A percentile compares a stretch with the other conserved stretches of the same genome.
Evolutionary conservation across 2,113 vertebrate species (phyloP).

Genomic region (Psittacula cyanocephala): DNA sequence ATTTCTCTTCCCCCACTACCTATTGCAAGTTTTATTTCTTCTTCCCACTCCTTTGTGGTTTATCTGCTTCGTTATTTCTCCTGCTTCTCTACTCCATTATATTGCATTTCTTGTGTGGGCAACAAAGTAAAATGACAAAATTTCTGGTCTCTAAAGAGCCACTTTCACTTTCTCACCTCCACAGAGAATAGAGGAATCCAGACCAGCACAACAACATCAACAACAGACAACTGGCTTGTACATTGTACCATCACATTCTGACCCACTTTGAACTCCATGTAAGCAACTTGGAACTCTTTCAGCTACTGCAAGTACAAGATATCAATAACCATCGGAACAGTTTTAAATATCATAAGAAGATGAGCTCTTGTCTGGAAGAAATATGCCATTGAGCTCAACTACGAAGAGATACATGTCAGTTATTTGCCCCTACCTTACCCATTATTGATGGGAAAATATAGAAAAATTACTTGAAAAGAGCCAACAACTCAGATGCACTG

Average conservation of each 20-base stretch:
- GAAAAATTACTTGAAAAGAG: background rate
- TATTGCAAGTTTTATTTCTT: background rate
- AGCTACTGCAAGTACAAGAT: background rate
- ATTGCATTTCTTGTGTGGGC: background rate
- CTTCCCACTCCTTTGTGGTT: background rate
- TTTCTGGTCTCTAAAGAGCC: background rate
- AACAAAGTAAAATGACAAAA: conserved; percentile 16
- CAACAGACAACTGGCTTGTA: background rate
- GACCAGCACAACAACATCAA: background rate
- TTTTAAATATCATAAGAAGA: background rate
- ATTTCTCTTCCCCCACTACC: background rate
- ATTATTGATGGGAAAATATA: background rate
- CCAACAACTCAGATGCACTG: background rate
- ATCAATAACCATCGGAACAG: background rate
- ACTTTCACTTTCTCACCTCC: background rate
- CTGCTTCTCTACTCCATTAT: background rate
- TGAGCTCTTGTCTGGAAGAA: background rate
- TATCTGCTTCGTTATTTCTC: background rate
- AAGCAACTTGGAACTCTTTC: background rate
- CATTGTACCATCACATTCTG: background rate
- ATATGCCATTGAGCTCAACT: background rate
- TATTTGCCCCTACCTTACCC: background rate
- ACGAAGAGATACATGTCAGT: background rate
- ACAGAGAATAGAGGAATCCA: background rate
- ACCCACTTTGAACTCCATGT: background rate